Evolutionary conservation across 2,888 invertebrate species (phyloP), one percentile per base, ranked within the genome.

Genomic region (Phyllotreta striolata): DNA sequence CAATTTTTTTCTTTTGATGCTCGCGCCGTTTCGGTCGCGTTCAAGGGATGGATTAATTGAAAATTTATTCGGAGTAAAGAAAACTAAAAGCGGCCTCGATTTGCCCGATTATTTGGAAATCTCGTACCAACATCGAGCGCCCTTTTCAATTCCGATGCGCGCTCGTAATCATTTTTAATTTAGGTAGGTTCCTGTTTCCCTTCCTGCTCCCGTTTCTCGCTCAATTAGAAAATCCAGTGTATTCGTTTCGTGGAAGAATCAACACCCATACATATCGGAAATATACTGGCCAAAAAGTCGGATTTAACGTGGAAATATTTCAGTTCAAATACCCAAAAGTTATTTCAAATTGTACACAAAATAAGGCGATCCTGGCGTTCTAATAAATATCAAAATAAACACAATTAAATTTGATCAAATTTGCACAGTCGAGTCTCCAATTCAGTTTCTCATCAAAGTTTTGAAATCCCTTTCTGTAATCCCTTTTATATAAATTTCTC

Each of bases 1-100:
- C 43, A 39, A 51, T 51, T 60, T 60, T 60, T 60, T 60, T 52
- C 52, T 60, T 60, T 60, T 60, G 60, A 60, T 60, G 60, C 60
- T 60, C 9, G 8, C 54, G 54, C 52, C 14, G 44, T 43, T 34
- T 24, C 60, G 44, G n/a, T 58, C 52, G 44, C 60, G 44, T 49
- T 49, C 38, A 44, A 54, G 44, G 44, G 60, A 60, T 38, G 60
- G 44, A 52, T 52, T 60, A 60, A 60, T 60, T 60, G 60, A 13
- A 60, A 52, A 60, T 60, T 60, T 52, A 60, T 60, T 60, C 54
- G 52, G 14, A 12, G 60, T 60, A 60, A 54, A 52, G 44, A 52
- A 52, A 52, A 44, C 52, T 12, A 60, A 59, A 52, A 12, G 52
- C 52, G 10, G 8, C 9, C 49, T 4, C 10, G 37, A n/a, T n/a